Conservation (phyloP, 2,797 vertebrate genomes). For the Delichon dasypus region DNA sequence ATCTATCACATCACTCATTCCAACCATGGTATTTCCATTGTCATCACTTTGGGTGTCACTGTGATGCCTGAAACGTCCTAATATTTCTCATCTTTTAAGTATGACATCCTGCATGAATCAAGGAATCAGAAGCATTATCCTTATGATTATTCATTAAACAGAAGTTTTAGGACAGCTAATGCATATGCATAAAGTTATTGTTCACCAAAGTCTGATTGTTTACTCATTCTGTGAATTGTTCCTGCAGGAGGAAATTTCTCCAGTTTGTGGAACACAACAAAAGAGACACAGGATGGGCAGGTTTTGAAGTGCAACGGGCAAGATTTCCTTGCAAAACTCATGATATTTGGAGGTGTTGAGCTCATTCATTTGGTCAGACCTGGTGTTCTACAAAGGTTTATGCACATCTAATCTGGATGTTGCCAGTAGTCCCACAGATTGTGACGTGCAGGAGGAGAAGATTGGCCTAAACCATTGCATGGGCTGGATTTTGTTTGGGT, state of each 20-base stretch:
- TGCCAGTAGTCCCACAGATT: background rate
- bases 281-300: background rate
- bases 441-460: background rate
- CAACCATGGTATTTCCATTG: background rate
- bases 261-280: background rate
- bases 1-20: background rate
- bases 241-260: background rate
- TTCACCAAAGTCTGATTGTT: background rate
- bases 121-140: background rate
- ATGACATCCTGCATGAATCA: background rate
- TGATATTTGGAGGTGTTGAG: background rate
- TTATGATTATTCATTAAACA: constrained; percentile 31
- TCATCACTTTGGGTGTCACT: background rate
- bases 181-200: background rate
- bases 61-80: background rate
- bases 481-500: background rate
- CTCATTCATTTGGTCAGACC: background rate
- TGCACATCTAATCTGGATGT: background rate
- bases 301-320: background rate
- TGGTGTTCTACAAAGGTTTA: background rate
- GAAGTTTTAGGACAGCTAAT: background rate
- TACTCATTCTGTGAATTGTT: background rate
- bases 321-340: background rate
- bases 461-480: background rate
- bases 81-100: constrained; percentile 4